Percentiles rank a stretch among this genome's conserved stretches.
phyloP scores from a whole-genome alignment of 2,113 vertebrate species.

The Heliornis fulica region DNA sequence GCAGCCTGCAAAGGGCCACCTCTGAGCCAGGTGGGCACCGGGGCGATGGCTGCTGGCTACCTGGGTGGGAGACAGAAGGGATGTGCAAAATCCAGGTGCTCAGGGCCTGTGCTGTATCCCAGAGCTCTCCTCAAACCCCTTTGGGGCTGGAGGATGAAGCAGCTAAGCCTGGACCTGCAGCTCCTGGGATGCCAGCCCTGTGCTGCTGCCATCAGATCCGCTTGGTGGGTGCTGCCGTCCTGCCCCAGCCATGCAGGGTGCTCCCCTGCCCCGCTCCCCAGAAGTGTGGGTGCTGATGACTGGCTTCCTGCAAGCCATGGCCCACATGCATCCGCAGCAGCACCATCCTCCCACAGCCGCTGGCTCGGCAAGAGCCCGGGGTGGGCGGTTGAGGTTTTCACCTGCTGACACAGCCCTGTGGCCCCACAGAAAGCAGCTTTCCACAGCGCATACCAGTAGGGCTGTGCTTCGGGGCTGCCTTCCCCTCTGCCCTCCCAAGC shows the following conservation, averaged over 20 bases:
- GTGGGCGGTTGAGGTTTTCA: background rate
- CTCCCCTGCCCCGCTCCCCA: background rate
- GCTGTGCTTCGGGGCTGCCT: rapidly evolving
- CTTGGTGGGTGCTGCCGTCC: background rate
- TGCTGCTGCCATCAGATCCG: rapidly evolving
- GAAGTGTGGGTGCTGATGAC: background rate
- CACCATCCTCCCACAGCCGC: background rate
- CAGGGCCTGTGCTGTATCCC: too few species aligned
- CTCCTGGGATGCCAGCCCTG: background rate
- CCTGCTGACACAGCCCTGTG: rapidly evolving
- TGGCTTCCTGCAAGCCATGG: background rate
- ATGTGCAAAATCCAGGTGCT: background rate
- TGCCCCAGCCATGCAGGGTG: rapidly evolving
- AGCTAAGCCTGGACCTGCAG: background rate
- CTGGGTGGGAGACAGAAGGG: rapidly evolving
- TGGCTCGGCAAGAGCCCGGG: rapidly evolving
- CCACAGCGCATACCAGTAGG: rapidly evolving
- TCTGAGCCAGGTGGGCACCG: rapidly evolving
- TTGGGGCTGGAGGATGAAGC: background rate
- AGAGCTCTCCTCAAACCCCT: background rate
- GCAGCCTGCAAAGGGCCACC: background rate
- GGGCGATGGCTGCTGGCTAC: background rate
- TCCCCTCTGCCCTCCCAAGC: background rate
- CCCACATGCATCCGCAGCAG: rapidly evolving
- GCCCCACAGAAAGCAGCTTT: background rate